Base-by-base conservation (phyloP, 2,113 vertebrate species). In the Ovis canadensis region DNA sequence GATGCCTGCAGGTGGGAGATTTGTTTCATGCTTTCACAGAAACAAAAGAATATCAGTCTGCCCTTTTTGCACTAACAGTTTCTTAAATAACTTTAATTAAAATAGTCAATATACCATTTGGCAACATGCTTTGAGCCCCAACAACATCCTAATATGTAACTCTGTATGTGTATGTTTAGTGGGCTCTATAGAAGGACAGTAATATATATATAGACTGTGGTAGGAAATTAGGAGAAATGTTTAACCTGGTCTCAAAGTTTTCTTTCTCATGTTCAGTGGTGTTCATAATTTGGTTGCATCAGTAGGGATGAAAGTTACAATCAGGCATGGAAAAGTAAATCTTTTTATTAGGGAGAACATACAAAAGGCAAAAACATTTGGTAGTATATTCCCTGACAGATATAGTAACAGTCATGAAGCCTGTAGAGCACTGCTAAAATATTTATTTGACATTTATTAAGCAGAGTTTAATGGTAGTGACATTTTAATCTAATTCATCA, bases 391-490 rank as follows among this genome's bases (percentile, higher is more conserved):
- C 5, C 54, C 10, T 95, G 89, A 84, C 71, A 96, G 52, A 96
- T 89, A 96, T 27, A 60, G 95, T 95, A 83, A 86, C 8, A 98
- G 74, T 89, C 48, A 93, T 25, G 59, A 97, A 97, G 21, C 16
- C 67, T 97, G 43, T 45, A 77, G 77, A 98, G 40, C 80, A 88
- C 71, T 91, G 31, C 83, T 94, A 59, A 97, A 97, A 48, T 95
- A 88, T 97, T 98, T 98, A 94, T 97, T 95, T 98, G 98, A 98
- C 97, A 98, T 98, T 98, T 98, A 91, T 97, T 98, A 98, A 99
- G 98, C 88, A 97, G 97, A 98, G 96, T 95, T 99, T 98, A 98
- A 98, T 98, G 96, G 83, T 31, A 94, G 71, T 98, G 98, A 98
- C 97, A 98, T 98, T 99, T 99, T 98, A 98, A 96, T 93, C 48